A percentile compares a stretch with the other conserved stretches of the same genome.
Conservation (phyloP, 2,113 vertebrate genomes). For the Agelaius phoeniceus region DNA sequence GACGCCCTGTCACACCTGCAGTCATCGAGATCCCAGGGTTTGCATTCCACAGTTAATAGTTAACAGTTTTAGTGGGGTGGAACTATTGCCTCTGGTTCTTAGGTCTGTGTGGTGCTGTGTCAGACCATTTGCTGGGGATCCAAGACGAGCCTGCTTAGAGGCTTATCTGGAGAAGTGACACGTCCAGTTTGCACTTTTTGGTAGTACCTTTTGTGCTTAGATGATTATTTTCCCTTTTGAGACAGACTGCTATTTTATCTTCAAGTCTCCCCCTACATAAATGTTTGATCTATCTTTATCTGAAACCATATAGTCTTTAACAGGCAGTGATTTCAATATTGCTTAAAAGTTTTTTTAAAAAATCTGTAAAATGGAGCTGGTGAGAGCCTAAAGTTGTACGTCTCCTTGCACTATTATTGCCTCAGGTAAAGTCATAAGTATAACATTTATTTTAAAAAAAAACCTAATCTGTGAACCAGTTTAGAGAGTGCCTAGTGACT, state of each 20-base stretch:
- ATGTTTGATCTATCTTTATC: background rate
- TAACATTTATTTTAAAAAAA: background rate
- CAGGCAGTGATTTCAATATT: background rate
- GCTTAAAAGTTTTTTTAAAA: background rate
- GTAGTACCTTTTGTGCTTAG: background rate
- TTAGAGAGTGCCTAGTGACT: background rate
- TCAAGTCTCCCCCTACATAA: background rate
- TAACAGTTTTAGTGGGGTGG: background rate
- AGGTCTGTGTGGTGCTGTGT: background rate
- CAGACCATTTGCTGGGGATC: background rate
- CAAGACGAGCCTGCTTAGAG: background rate
- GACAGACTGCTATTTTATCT: background rate
- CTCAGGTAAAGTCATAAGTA: background rate
- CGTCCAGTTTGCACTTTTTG: accelerated
- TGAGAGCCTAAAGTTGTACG: background rate
- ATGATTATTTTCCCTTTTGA: background rate
- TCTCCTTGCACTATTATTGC: background rate
- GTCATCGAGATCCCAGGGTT: background rate
- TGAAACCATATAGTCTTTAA: background rate
- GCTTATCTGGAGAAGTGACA: background rate
- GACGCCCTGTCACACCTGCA: background rate
- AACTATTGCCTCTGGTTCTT: background rate
- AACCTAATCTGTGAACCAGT: background rate
- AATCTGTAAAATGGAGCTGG: background rate
- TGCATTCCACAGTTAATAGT: background rate